A percentile compares a stretch with the other conserved stretches of the same genome.
These are phyloP conservation scores for Dendrophyllia cribrosa DNA, from an alignment of 64 coral and sea anemone species.

Conservation along the genomic window DNA sequence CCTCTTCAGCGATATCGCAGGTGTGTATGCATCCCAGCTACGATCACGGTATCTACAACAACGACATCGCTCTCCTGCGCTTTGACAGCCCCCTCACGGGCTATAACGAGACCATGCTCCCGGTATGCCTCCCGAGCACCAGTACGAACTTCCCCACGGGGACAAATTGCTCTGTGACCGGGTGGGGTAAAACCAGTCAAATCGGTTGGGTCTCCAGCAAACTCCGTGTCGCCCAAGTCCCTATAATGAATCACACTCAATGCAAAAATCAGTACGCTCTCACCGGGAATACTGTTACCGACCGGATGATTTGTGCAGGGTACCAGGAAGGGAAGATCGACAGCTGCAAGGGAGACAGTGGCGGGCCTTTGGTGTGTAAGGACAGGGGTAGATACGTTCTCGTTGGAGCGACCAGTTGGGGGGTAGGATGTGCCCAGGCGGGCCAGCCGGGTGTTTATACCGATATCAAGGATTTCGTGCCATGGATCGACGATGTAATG, in stretches of 20 bases:
- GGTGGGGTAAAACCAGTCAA: conserved; percentile 52
- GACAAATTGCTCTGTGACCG: conserved; percentile 61
- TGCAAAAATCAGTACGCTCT: conserved; percentile 58
- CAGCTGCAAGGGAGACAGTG: conserved; percentile 97
- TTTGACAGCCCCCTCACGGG: conserved; percentile 21
- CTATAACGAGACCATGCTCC: conserved; percentile 58
- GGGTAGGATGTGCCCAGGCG: conserved; percentile 84
- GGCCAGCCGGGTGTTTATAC: conserved; percentile 86
- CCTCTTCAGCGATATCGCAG: conserved; percentile 37
- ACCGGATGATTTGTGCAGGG: conserved; percentile 90
- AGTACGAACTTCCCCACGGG: not conserved
- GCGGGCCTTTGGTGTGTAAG: conserved; percentile 87
- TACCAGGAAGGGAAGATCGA: conserved; percentile 86
- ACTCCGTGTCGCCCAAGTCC: conserved; percentile 73
- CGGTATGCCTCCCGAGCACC: conserved; percentile 35
- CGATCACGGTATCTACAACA: conserved; percentile 17
- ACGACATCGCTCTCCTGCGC: conserved; percentile 60
- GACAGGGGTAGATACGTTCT: conserved; percentile 56
- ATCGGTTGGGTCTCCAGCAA: conserved; percentile 39
- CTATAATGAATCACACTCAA: conserved; percentile 33
- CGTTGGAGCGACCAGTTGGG: conserved; percentile 89
- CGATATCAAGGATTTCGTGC: conserved; percentile 70
- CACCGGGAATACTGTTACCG: conserved; percentile 46
- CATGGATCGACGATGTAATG: conserved; percentile 65
- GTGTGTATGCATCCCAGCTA: conserved; percentile 64